Percentiles rank a stretch among this genome's conserved stretches.
phyloP scores from a whole-genome alignment of 2,797 vertebrate species.

The Lacerta viridis region DNA sequence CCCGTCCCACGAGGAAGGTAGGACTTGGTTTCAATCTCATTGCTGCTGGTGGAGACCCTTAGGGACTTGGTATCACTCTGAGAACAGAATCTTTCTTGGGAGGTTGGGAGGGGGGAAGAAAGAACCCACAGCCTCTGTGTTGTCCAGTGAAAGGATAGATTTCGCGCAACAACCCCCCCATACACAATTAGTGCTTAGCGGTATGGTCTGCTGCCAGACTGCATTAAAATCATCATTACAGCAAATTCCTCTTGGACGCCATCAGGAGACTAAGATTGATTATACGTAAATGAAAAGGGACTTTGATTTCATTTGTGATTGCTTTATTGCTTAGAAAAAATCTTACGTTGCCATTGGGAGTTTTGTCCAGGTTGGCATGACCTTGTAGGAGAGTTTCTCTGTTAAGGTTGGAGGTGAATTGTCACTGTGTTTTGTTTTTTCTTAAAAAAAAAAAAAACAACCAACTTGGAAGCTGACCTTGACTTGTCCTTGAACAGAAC shows the following conservation, averaged over 20 bases:
- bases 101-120: neutral
- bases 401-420: rapidly evolving
- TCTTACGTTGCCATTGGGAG: rapidly evolving
- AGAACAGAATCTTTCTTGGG: neutral
- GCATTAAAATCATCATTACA: conserved; percentile 47
- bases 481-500: neutral
- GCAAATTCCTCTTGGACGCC: conserved; percentile 10
- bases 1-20: neutral
- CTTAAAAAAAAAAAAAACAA: neutral
- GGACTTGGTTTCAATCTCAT: neutral
- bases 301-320: neutral
- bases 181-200: neutral
- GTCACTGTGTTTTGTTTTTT: neutral
- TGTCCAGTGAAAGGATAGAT: neutral
- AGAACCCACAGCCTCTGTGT: too few species aligned
- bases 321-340: neutral
- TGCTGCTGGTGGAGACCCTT: neutral
- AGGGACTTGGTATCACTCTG: neutral
- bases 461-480: neutral
- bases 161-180: too few species aligned
- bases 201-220: conserved; percentile 2
- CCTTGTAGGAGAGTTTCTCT: neutral
- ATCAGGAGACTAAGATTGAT: neutral
- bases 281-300: neutral
- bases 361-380: neutral